Conservation (phyloP, 1,140 invertebrate species). For the Muscidifurax raptorellus region DNA sequence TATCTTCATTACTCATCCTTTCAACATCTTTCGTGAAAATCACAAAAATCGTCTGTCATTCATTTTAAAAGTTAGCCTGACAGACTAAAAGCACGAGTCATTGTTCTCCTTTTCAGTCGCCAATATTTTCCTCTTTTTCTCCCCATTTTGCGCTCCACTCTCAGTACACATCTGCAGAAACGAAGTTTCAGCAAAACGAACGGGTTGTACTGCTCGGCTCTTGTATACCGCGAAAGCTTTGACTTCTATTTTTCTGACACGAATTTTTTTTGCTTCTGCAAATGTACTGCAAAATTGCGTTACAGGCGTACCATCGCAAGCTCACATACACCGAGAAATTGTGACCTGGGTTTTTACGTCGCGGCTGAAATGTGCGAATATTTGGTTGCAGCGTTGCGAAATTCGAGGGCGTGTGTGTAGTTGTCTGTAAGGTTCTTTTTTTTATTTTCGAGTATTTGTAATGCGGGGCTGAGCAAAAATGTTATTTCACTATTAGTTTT, state of each 20-base stretch:
- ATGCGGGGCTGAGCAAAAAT: no score
- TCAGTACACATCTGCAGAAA: background rate
- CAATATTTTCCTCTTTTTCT: background rate
- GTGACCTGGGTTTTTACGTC: no score
- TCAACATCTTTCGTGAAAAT: no score
- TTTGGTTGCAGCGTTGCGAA: background rate
- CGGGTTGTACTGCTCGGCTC: background rate
- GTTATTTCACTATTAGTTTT: no score
- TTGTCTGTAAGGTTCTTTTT: no score
- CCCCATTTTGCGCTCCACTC: background rate
- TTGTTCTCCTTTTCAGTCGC: background rate
- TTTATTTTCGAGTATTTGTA: no score
- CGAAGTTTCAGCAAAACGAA: background rate
- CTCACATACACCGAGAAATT: background rate
- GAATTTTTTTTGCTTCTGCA: background rate
- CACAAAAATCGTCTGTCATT: no score
- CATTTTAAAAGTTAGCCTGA: background rate
- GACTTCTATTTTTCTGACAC: background rate
- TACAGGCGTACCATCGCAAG: background rate
- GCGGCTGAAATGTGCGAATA: background rate
- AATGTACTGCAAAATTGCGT: background rate
- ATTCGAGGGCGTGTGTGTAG: background rate
- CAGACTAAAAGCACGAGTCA: background rate
- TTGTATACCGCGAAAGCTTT: background rate
- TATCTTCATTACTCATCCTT: no score